Evolutionary conservation across 1,140 invertebrate species (phyloP), one percentile per base, ranked within the genome.

Genomic region (Harlomillsia oculata): DNA sequence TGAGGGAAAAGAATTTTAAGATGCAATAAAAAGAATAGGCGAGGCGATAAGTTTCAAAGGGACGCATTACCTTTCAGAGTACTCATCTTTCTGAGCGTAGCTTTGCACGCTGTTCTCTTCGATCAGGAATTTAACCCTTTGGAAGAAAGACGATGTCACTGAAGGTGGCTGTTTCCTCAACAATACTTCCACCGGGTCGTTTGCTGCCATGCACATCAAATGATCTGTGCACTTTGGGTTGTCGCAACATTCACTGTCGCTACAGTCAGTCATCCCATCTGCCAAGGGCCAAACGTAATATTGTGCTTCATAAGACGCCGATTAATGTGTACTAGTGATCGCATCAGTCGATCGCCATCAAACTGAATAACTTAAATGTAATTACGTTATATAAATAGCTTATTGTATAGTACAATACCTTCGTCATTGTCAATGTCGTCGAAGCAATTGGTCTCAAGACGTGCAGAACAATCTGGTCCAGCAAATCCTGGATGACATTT

Each of bases 211-310:
- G 74, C 94, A 98, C 83, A 95, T 92, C 56, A 91, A 82, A 72
- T 90, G 85, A 64, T 89, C 85, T 29, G 81, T 75, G 73, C 96
- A 99, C 36, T 81, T 79, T 1, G 82, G 74, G 67, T 83, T 82
- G 50, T 80, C 81, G 74, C 87, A 91, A 72, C 93, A 97, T 74
- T 99, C 96, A 67, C 89, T 92, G 75, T 99, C 96, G 30, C 90
- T 89, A 75, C 96, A 99, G 76, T 99, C 96, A 48, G 82, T 80
- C 78, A 97, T 87, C 53, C 94, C 94, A 80, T 99, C 96, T 97
- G 70, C 18, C 68, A 41, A 41, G n/a, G n/a, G n/a, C n/a, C n/a
- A n/a, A n/a, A n/a, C n/a, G n/a, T n/a, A n/a, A n/a, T n/a, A n/a
- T n/a, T n/a, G n/a, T n/a, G n/a, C n/a, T n/a, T n/a, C n/a, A n/a